Conservation (phyloP, 2,797 vertebrate species). For the Oreochromis grahami region DNA sequence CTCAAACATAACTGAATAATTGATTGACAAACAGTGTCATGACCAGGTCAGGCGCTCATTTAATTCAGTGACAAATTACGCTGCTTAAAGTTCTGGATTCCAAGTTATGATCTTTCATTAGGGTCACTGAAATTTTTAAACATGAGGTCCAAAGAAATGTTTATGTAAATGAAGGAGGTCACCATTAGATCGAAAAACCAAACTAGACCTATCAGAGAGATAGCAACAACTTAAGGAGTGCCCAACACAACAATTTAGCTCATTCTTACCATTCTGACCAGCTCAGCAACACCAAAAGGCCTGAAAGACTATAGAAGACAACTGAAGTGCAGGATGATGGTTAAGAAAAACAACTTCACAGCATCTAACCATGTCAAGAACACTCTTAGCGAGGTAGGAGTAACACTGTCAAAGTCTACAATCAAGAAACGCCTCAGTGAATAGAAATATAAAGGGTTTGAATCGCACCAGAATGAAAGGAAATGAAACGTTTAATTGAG, state of each 20-base stretch:
- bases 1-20: background rate
- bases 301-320: background rate
- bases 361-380: background rate
- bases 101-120: background rate
- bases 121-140: background rate
- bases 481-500: background rate
- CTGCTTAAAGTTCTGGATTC: background rate
- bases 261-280: background rate
- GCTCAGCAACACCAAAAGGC: background rate
- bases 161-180: background rate
- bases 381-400: background rate
- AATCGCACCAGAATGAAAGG: background rate
- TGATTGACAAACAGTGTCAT: background rate
- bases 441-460: background rate
- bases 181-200: background rate
- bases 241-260: background rate
- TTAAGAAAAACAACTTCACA: background rate
- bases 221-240: background rate
- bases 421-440: background rate
- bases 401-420: background rate
- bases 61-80: background rate
- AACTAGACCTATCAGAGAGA: background rate
- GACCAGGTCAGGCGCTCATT: fast-evolving
- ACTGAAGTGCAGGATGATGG: background rate
- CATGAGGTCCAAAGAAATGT: background rate